Evolutionary conservation across 2,797 vertebrate species (phyloP), one percentile per base, ranked within the genome.

Genomic region (Cynodonichthys magdalenae): DNA sequence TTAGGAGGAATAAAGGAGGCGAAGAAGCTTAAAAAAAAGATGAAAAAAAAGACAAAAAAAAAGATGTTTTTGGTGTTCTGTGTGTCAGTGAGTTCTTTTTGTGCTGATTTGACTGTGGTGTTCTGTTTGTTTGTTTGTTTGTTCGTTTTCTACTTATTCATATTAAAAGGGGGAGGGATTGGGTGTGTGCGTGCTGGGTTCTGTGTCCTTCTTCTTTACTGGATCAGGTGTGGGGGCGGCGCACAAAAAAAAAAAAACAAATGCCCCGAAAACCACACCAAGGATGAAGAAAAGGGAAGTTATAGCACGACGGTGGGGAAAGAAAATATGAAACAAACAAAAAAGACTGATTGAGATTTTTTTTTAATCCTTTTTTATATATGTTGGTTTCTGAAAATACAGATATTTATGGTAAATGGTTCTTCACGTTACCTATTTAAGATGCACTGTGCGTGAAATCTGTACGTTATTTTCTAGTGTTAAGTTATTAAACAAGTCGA

Each of bases 381-480:
- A 93, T 94, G 90, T 93, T 92, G 90, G 84, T 89, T 91, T 89
- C 87, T 73, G 80, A 88, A 90, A 91, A 91, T 87, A 88, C 89
- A 92, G 86, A 92, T 93, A 92, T 93, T 94, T 93, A 93, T 94
- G 89, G 91, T 93, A 91, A 92, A 93, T 91, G 86, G 88, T 91
- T 92, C 90, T 92, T 91, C 90, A 91, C 86, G 86, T 92, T 88
- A 92, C 89, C 88, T 93, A 93, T 94, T 93, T 93, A 93, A 93
- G 89, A 94, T 92, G 89, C 92, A 94, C 92, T 92, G 91, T 94
- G 90, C 81, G 90, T 93, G 91, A 92, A 91, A 89, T 92, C 84
- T 92, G 87, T 92, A 87, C 87, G 90, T 90, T 93, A 82, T 92
- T 91, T 91, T 93, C 80, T 86, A 88, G 89, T 92, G 89, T 92